Percentiles rank a stretch among this genome's conserved stretches.
These are phyloP conservation scores for Nysson spinosus DNA, from an alignment of 2,888 invertebrate genomes.

Conservation along the genomic window DNA sequence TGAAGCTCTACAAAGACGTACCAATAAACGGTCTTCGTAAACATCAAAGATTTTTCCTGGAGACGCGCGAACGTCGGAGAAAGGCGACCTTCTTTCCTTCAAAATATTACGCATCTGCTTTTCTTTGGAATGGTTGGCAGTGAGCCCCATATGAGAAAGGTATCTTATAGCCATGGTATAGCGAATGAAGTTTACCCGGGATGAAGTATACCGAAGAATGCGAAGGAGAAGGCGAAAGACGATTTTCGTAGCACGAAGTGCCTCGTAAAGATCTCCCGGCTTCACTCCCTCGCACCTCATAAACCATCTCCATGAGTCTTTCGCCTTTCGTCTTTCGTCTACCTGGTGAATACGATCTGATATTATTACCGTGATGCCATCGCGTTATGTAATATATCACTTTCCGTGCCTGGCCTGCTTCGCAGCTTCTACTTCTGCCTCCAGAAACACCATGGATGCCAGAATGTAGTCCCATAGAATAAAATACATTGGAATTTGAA, in stretches of 20 bases:
- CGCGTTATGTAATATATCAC: conserved; percentile 50
- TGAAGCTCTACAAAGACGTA: no score
- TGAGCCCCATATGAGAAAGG: conserved; percentile 32
- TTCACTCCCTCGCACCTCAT: conserved; percentile 62
- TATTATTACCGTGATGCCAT: conserved; percentile 55
- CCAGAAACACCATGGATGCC: no score
- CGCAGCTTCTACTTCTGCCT: no score
- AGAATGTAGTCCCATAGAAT: no score
- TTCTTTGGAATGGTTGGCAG: conserved; percentile 4
- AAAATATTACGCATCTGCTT: conserved; percentile 33
- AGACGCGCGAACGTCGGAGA: neutral
- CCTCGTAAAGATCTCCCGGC: conserved; percentile 63
- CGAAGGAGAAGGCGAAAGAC: conserved; percentile 41
- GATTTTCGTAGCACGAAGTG: conserved; percentile 53
- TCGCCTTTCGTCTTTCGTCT: conserved; percentile 29
- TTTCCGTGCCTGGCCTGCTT: no score
- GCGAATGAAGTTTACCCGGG: conserved; percentile 35
- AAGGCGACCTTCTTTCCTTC: conserved; percentile 8
- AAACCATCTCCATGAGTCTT: conserved; percentile 55
- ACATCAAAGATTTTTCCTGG: no score
- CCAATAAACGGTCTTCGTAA: no score
- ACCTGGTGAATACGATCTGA: conserved; percentile 53
- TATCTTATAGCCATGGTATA: conserved; percentile 4
- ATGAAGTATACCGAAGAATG: conserved; percentile 15
- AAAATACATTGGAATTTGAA: no score